A percentile compares a stretch with the other conserved stretches of the same genome.
Evolutionary conservation across 2,113 vertebrate species (phyloP).

Genomic region (Chionomys nivalis): DNA sequence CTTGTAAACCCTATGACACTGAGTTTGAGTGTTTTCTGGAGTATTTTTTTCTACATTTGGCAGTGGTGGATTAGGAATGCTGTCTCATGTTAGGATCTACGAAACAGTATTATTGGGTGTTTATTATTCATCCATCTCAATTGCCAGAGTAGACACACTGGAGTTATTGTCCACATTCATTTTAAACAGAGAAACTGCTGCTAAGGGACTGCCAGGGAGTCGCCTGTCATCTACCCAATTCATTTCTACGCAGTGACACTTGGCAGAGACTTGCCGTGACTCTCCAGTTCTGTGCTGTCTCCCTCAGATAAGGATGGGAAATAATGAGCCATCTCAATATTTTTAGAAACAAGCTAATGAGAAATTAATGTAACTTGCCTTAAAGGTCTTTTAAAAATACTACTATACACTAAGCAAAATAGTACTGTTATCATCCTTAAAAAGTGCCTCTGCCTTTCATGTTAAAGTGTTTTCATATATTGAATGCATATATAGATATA

Average conservation of each 20-base stretch:
- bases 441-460: not conserved
- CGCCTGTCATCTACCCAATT: not conserved
- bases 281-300: not conserved
- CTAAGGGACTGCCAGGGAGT: conserved; percentile 22
- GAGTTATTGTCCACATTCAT: conserved; percentile 3
- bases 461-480: conserved; percentile 41
- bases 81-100: not conserved
- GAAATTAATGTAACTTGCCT: not conserved
- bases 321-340: not conserved
- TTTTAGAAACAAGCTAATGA: conserved; percentile 46
- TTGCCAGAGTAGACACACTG: not conserved
- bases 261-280: not conserved
- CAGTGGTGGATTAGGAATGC: not conserved
- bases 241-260: not conserved
- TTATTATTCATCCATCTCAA: conserved; percentile 37
- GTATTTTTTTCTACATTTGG: not conserved
- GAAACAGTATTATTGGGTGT: not conserved
- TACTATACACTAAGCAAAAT: not conserved
- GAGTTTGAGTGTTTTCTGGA: not conserved
- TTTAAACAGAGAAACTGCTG: conserved; percentile 45
- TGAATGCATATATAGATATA: not conserved
- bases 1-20: not conserved
- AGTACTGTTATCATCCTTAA: not conserved
- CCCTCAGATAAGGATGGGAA: not conserved
- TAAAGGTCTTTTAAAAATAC: conserved; percentile 38